Evolutionary conservation across 2,113 vertebrate genomes (phyloP), one percentile per base, ranked within the genome.

Genomic region (Crypturellus undulatus): DNA sequence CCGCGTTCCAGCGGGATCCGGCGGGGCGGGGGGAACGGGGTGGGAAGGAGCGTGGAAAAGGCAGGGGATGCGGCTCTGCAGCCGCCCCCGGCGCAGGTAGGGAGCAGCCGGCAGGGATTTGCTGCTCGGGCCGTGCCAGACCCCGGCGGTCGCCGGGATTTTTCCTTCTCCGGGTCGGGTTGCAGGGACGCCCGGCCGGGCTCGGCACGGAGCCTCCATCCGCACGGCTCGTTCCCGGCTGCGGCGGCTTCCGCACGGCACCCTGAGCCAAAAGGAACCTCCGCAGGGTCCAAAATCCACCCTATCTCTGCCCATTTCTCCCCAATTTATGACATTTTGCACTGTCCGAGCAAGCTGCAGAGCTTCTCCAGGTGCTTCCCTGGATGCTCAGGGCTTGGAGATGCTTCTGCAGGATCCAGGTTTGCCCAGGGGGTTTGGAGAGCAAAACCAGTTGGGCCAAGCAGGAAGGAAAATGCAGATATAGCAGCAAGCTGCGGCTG

Each of bases 71-170:
- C 86, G 89, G 87, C 65, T 84, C 45, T 73, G 15, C 59, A 81
- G 32, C 84, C 15, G 77, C 72, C 51, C 89, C 88, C 95, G 51
- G 24, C 83, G 92, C 92, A 95, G 96, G 95, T 80, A 70, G 88
- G 72, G 78, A 91, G 51, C 91, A 56, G 94, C 89, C 94, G 71
- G 87, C 40, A 26, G 93, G 94, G 91, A 56, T 96, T 94, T 94
- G 76, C 92, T 92, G 80, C 93, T 87, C 91, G 78, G 89, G 5
- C 40, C 8, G 10, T 63, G 93, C 94, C 94, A 92, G 80, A 73
- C 72, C 84, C 93, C 76, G 8, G 84, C 0, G 90, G 77, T 17
- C 87, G 93, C 87, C 68, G 17, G 85, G 81, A 18, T 25, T 88
- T 87, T 60, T 38, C 89, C 38, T 38, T 38, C 38, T 9, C 38